These are phyloP conservation scores for Imbricaverruca yamaguchii DNA, from an alignment of 2,888 invertebrate species.

Conservation along the genomic window DNA sequence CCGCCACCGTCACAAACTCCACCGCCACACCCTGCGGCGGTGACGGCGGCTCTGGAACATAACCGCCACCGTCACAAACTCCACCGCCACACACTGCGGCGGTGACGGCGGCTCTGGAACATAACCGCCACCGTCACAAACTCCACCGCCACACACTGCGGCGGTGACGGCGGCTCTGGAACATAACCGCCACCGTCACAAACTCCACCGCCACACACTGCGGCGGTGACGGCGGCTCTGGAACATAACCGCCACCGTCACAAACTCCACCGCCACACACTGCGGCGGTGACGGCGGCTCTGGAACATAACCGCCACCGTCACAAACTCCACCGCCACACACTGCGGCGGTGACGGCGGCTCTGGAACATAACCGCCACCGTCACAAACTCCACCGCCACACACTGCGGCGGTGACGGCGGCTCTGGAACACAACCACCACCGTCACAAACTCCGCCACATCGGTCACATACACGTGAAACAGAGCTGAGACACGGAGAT, in stretches of 20 bases:
- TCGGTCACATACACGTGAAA: no score
- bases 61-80: conserved; percentile 66
- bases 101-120: conserved; percentile 63
- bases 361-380: no score
- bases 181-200: conserved; percentile 50
- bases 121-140: no score
- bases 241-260: no score
- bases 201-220: conserved; percentile 79
- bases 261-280: no score
- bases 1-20: no score
- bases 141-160: no score
- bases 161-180: conserved; percentile 46
- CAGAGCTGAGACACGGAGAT: no score
- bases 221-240: conserved; percentile 72
- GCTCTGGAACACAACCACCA: conserved; percentile 46
- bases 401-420: no score
- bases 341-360: conserved; percentile 83
- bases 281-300: conserved; percentile 43
- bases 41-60: conserved; percentile 46
- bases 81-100: conserved; percentile 78
- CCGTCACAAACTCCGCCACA: no score
- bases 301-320: conserved; percentile 38
- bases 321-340: conserved; percentile 79
- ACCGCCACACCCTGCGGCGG: no score
- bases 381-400: no score